Percentiles rank a stretch among this genome's conserved stretches.
phyloP scores from a whole-genome alignment of 2,113 vertebrate species.

The Aspidoscelis tigris region DNA sequence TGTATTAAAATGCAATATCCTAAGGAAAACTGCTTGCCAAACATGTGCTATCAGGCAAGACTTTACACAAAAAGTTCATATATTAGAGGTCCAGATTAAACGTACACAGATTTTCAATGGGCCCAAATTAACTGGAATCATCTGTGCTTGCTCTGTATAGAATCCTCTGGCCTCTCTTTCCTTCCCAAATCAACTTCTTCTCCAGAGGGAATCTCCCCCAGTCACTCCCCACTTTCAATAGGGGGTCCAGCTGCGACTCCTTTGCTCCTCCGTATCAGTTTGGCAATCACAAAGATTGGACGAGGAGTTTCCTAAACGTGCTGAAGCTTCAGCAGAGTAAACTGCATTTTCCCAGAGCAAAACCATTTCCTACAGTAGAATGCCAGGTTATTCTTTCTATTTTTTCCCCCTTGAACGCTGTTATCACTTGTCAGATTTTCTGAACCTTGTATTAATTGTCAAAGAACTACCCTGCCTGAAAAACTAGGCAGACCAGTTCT shows the following conservation, averaged over 20 bases:
- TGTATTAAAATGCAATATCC: too few species aligned
- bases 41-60: too few species aligned
- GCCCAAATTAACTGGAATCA: too few species aligned
- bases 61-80: too few species aligned
- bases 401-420: background rate
- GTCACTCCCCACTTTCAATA: too few species aligned
- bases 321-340: background rate
- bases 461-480: background rate
- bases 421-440: background rate
- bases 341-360: background rate
- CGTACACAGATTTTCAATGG: too few species aligned
- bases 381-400: background rate
- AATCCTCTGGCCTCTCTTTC: too few species aligned
- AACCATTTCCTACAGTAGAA: background rate
- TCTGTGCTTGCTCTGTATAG: too few species aligned
- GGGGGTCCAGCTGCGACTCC: background rate
- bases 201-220: too few species aligned
- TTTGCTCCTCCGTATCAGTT: background rate
- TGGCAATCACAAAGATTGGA: background rate
- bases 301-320: background rate
- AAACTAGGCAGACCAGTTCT: constrained; percentile 41
- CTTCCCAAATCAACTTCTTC: too few species aligned
- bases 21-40: too few species aligned
- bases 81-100: too few species aligned
- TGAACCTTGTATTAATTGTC: constrained; percentile 20